These are phyloP conservation scores for Apostichopus parvimensis DNA, from an alignment of 35 echinoderm and acorn worm species.

Conservation along the genomic window DNA sequence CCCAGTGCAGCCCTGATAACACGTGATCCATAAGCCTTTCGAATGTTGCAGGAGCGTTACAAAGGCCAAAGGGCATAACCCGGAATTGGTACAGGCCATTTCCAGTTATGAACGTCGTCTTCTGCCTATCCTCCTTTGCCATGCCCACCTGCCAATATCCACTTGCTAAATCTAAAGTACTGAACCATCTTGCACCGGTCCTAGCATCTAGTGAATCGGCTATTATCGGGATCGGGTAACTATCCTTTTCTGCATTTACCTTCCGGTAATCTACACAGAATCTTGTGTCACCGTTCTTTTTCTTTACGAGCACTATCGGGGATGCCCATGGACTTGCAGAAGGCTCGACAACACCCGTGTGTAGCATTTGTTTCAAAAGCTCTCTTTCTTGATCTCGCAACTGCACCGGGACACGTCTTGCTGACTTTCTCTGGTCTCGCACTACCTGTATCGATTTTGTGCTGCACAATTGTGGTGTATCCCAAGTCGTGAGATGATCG, in stretches of 20 bases:
- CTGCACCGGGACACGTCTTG: conserved; percentile 25
- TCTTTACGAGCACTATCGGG: conserved; percentile 21
- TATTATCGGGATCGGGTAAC: conserved; percentile 63
- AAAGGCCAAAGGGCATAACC: background rate
- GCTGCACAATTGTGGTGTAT: conserved; percentile 44
- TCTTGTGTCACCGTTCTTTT: conserved; percentile 11
- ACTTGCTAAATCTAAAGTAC: conserved; percentile 53
- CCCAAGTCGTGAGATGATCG: conserved; percentile 45
- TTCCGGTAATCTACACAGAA: conserved; percentile 45
- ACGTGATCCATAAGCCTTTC: conserved; percentile 15
- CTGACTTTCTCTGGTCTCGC: conserved; percentile 48
- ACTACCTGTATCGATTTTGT: conserved; percentile 51
- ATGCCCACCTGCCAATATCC: conserved; percentile 64
- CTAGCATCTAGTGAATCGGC: conserved; percentile 41
- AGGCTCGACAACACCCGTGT: conserved; percentile 27
- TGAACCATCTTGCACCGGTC: conserved; percentile 36
- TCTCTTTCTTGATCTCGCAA: conserved; percentile 21
- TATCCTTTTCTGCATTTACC: conserved; percentile 28
- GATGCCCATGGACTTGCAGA: conserved; percentile 20
- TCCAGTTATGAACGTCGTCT: conserved; percentile 15
- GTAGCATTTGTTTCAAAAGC: conserved; percentile 40
- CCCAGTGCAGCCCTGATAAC: conserved; percentile 38
- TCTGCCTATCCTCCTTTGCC: conserved; percentile 10
- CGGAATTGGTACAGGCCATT: conserved; percentile 5
- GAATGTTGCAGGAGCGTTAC: conserved; percentile 49